phyloP scores from a whole-genome alignment of 2,888 invertebrate species.

The Noctua comes region DNA sequence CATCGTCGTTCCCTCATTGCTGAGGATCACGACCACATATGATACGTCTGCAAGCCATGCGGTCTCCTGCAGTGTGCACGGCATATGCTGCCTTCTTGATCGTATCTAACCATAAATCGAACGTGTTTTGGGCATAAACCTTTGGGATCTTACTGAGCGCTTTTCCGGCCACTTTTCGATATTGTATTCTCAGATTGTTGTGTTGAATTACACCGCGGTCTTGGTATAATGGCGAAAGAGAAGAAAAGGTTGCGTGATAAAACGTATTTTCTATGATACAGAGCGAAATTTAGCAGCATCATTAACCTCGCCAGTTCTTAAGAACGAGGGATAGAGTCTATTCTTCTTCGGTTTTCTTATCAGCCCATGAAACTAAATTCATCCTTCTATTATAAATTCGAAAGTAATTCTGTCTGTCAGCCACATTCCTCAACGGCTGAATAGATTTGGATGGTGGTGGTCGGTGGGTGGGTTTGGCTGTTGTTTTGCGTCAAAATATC shows the following conservation, averaged over 20 bases:
- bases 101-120: neutral
- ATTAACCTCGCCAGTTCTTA: neutral
- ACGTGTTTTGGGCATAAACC: neutral
- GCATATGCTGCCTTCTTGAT: neutral
- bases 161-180: neutral
- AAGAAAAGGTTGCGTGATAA: constrained; percentile 5
- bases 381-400: neutral
- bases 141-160: too few relatives aligned
- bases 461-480: neutral
- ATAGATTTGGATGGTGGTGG: neutral
- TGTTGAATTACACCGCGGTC: constrained; percentile 1
- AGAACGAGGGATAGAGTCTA: neutral
- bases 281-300: neutral
- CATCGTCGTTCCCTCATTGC: too few relatives aligned
- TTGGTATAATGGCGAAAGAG: neutral
- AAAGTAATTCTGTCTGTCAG: neutral
- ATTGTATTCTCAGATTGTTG: constrained; percentile 18
- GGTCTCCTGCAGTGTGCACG: neutral
- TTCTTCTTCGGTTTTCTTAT: neutral
- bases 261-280: neutral
- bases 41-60: too few relatives aligned
- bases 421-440: neutral
- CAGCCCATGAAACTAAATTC: neutral
- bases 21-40: too few relatives aligned
- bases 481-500: neutral